A percentile compares a stretch with the other conserved stretches of the same genome.
Conservation (phyloP, 2,888 invertebrate species). For the Beris chalybata region DNA sequence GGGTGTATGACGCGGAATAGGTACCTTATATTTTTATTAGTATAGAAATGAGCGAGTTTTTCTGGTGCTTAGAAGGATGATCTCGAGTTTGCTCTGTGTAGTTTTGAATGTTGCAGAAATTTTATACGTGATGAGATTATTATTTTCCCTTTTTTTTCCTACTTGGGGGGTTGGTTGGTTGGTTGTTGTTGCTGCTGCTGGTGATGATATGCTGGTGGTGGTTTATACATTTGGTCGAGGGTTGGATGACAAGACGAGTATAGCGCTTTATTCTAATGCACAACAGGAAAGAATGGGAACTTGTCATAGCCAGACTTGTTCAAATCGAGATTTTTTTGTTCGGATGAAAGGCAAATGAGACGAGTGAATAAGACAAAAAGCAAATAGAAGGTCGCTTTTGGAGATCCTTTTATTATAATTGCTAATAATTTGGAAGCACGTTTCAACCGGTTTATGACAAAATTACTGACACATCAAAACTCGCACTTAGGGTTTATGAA, state of each 20-base stretch:
- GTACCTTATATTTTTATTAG: slow-evolving; percentile 32
- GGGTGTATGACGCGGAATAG: slow-evolving; percentile 22
- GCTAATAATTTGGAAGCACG: not conserved
- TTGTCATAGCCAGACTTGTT: slow-evolving; percentile 39
- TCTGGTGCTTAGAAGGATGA: slow-evolving; percentile 32
- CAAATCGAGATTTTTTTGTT: slow-evolving; percentile 36
- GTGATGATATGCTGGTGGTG: slow-evolving; percentile 2
- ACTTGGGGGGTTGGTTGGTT: slow-evolving; percentile 18
- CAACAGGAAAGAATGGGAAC: slow-evolving; percentile 32
- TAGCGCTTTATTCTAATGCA: slow-evolving; percentile 31
- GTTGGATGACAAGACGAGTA: slow-evolving; percentile 26
- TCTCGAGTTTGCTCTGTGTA: slow-evolving; percentile 32
- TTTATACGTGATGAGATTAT: slow-evolving; percentile 33
- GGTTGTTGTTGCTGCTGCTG: not conserved
- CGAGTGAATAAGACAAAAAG: slow-evolving; percentile 21
- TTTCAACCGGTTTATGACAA: not conserved
- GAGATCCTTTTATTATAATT: slow-evolving; percentile 23
- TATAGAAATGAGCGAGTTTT: slow-evolving; percentile 33
- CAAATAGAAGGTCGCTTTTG: slow-evolving; percentile 1
- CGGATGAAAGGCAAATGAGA: slow-evolving; percentile 31
- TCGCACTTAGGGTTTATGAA: too few relatives aligned
- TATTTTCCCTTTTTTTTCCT: slow-evolving; percentile 31
- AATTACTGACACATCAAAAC: too few relatives aligned
- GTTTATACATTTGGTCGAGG: slow-evolving; percentile 4
- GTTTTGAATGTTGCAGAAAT: slow-evolving; percentile 33